These are phyloP conservation scores for Drosophila gaucha DNA, from an alignment of 2,888 invertebrate genomes.

Conservation along the genomic window DNA sequence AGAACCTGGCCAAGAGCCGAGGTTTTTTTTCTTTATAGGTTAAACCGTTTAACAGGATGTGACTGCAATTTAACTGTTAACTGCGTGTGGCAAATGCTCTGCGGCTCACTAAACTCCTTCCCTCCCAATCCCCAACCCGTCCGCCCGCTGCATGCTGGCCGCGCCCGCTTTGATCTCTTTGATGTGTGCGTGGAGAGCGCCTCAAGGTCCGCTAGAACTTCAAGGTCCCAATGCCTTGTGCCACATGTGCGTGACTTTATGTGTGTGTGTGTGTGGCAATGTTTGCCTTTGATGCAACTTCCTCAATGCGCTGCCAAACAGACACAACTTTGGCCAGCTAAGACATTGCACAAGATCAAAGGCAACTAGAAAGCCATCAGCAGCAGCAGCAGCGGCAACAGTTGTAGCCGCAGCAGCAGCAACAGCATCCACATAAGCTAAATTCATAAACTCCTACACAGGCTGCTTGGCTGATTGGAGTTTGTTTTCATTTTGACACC, in stretches of 20 bases:
- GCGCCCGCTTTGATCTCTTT: conserved; percentile 61
- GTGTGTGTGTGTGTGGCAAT: conserved; percentile 30
- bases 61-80: conserved; percentile 60
- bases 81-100: conserved; percentile 57
- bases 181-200: conserved; percentile 60
- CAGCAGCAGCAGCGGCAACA: conserved; percentile 20
- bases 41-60: conserved; percentile 78
- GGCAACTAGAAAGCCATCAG: conserved; percentile 65
- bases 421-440: conserved; percentile 15
- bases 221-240: conserved; percentile 61
- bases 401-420: conserved; percentile 13
- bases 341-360: conserved; percentile 68
- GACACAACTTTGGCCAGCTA: conserved; percentile 57
- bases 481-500: conserved; percentile 82
- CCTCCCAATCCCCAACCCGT: neutral
- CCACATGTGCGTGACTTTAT: conserved; percentile 31
- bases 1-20: conserved; percentile 41
- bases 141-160: conserved; percentile 3
- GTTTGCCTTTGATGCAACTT: conserved; percentile 79
- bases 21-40: conserved; percentile 52
- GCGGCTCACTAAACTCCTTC: conserved; percentile 31
- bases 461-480: conserved; percentile 37
- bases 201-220: conserved; percentile 75
- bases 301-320: conserved; percentile 72
- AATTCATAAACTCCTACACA: conserved; percentile 29